These are phyloP conservation scores for Catharus fuscescens DNA, from an alignment of 2,113 vertebrate species.

Conservation along the genomic window DNA sequence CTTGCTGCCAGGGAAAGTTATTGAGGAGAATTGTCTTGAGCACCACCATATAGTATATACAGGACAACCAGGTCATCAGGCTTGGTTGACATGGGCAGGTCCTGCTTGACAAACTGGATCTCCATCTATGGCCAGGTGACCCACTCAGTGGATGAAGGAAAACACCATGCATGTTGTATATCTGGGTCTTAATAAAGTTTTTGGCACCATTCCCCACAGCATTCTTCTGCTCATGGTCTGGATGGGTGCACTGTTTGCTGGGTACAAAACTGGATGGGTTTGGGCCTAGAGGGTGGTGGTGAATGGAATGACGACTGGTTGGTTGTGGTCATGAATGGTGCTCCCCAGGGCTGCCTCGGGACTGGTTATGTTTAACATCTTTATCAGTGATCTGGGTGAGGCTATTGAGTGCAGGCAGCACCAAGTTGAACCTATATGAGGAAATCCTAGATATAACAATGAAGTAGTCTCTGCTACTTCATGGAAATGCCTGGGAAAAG, in stretches of 20 bases:
- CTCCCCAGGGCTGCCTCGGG: neutral
- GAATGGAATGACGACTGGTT: neutral
- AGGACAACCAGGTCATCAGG: neutral
- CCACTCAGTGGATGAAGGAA: neutral
- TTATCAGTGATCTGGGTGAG: neutral
- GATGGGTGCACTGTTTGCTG: neutral
- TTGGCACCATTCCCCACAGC: neutral
- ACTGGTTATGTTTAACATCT: neutral
- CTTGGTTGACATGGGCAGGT: neutral
- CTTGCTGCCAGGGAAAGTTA: accelerated
- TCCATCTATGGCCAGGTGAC: neutral
- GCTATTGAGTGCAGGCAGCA: neutral
- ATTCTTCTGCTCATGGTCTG: neutral
- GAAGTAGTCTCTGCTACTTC: neutral
- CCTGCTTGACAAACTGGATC: neutral
- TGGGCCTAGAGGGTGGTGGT: neutral
- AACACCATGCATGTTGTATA: neutral
- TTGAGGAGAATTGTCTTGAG: neutral
- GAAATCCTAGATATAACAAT: neutral
- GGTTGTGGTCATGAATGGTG: neutral
- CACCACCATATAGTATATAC: accelerated
- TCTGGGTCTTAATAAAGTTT: neutral
- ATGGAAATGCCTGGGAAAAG: neutral
- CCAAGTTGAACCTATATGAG: neutral
- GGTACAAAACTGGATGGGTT: neutral